These are phyloP conservation scores for Rhynchophorus ferrugineus DNA, from an alignment of 1,140 invertebrate genomes.

Conservation along the genomic window DNA sequence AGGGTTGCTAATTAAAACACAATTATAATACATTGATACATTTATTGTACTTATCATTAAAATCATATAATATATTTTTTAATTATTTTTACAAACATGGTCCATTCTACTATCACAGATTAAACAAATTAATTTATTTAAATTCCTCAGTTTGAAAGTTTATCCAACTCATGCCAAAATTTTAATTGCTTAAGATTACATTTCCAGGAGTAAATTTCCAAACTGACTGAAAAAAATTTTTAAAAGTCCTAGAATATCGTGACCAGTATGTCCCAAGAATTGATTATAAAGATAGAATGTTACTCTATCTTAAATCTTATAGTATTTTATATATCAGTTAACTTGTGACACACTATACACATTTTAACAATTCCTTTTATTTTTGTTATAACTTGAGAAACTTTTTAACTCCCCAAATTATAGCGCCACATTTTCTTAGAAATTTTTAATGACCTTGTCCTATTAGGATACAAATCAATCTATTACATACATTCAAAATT, in stretches of 20 bases:
- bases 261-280: slow-evolving; percentile 8
- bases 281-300: not conserved
- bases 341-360: slow-evolving; percentile 17
- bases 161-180: too few relatives aligned
- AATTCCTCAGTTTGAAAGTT: slow-evolving; percentile 7
- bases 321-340: slow-evolving; percentile 7
- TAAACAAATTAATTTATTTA: slow-evolving; percentile 36
- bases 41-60: slow-evolving; percentile 36
- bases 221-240: slow-evolving; percentile 14
- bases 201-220: slow-evolving; percentile 3
- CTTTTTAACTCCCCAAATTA: slow-evolving; percentile 2
- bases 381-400: slow-evolving; percentile 15
- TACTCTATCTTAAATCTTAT: slow-evolving; percentile 9
- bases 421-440: not conserved
- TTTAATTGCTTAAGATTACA: too few relatives aligned
- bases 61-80: slow-evolving; percentile 33
- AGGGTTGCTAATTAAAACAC: too few relatives aligned
- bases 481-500: slow-evolving; percentile 21
- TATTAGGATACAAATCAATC: slow-evolving; percentile 13
- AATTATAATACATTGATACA: slow-evolving; percentile 34
- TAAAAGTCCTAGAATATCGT: slow-evolving; percentile 16
- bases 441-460: slow-evolving; percentile 1
- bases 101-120: slow-evolving; percentile 43
- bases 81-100: slow-evolving; percentile 41
- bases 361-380: slow-evolving; percentile 22